A percentile compares a stretch with the other conserved stretches of the same genome.
phyloP scores from a whole-genome alignment of 2,888 invertebrate genomes.

The Lasioglossum oenotherae region DNA sequence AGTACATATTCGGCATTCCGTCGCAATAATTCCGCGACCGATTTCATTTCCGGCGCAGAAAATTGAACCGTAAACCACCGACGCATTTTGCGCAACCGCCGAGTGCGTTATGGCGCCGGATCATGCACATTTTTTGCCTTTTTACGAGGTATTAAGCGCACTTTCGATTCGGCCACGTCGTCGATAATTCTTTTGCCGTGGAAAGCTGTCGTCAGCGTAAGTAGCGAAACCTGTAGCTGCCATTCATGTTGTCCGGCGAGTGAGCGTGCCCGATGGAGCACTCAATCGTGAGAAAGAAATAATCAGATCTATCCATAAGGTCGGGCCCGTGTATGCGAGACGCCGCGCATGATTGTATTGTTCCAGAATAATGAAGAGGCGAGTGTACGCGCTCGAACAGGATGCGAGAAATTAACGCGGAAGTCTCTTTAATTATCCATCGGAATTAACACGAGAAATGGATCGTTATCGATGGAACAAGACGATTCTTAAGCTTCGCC shows the following conservation, averaged over 20 bases:
- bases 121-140: neutral
- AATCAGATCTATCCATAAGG: slow-evolving; percentile 50
- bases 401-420: slow-evolving; percentile 9
- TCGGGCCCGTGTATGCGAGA: slow-evolving; percentile 20
- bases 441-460: neutral
- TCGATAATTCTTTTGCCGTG: neutral
- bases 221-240: slow-evolving; percentile 56
- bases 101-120: neutral
- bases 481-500: neutral
- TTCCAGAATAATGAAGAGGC: slow-evolving; percentile 16
- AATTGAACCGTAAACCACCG: neutral
- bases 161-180: slow-evolving; percentile 28
- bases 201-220: slow-evolving; percentile 38
- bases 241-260: slow-evolving; percentile 39
- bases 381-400: neutral
- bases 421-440: slow-evolving; percentile 8
- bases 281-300: slow-evolving; percentile 57
- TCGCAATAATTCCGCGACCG: slow-evolving; percentile 20
- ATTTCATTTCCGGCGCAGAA: neutral
- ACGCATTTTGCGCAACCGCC: slow-evolving; percentile 26
- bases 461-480: neutral
- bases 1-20: neutral
- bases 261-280: slow-evolving; percentile 28
- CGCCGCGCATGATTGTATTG: slow-evolving; percentile 34
- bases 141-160: slow-evolving; percentile 25